Conservation (phyloP, 2,888 invertebrate genomes). For the Griposia aprilina region DNA sequence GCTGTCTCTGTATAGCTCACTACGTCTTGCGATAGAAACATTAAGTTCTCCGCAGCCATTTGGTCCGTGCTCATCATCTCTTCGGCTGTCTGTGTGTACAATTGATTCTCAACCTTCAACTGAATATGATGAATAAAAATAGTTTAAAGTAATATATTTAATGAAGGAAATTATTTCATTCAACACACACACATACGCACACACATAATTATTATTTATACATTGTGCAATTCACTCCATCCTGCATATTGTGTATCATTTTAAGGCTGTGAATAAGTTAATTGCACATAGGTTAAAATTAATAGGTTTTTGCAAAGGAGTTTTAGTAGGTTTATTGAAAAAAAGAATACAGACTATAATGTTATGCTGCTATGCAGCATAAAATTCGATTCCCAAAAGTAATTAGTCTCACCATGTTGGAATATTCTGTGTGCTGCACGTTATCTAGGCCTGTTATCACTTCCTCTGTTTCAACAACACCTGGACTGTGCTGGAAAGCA, state of each 20-base stretch:
- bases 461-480: slow-evolving; percentile 77
- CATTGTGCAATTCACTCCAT: neutral
- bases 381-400: neutral
- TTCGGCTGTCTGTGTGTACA: slow-evolving; percentile 76
- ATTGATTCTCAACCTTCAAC: slow-evolving; percentile 58
- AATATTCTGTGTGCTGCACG: slow-evolving; percentile 77
- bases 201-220: neutral
- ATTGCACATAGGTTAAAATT: neutral
- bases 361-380: neutral
- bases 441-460: slow-evolving; percentile 81
- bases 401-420: slow-evolving; percentile 78
- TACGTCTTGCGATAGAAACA: slow-evolving; percentile 91
- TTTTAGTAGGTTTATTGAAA: neutral
- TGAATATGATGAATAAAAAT: slow-evolving; percentile 32
- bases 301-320: neutral
- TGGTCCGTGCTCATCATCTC: slow-evolving; percentile 89
- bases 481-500: slow-evolving; percentile 77
- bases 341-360: neutral
- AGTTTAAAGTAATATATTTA: neutral
- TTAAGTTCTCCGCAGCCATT: slow-evolving; percentile 92
- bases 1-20: slow-evolving; percentile 84
- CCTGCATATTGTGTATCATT: neutral
- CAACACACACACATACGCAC: neutral
- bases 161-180: neutral
- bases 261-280: slow-evolving; percentile 13